These are phyloP conservation scores for Patella caerulea DNA, from an alignment of 2,888 invertebrate species.

Conservation along the genomic window DNA sequence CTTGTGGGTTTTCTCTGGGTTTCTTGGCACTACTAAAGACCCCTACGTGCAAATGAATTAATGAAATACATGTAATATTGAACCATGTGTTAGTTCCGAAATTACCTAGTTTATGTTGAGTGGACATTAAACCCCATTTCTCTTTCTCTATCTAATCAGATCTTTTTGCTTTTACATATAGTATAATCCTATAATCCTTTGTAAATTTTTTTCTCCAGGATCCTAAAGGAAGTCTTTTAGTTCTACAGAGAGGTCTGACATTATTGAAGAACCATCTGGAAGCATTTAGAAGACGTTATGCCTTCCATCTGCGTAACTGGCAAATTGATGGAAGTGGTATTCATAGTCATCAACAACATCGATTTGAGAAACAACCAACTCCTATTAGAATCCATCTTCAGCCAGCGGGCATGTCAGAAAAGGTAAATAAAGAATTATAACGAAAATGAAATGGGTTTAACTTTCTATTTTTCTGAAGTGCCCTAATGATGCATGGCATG, in stretches of 20 bases:
- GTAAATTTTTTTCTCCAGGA: constrained; percentile 61
- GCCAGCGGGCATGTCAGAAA: constrained; percentile 89
- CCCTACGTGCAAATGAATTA: too few relatives aligned
- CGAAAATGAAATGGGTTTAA: not conserved
- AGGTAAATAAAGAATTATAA: constrained; percentile 68
- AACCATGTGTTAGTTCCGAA: too few relatives aligned
- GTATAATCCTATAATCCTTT: too few relatives aligned
- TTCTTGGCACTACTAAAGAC: too few relatives aligned
- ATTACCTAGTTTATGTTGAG: too few relatives aligned
- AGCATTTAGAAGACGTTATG: constrained; percentile 80
- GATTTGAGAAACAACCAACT: constrained; percentile 73
- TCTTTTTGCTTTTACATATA: too few relatives aligned
- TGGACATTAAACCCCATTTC: too few relatives aligned
- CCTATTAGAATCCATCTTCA: constrained; percentile 86
- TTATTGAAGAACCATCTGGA: constrained; percentile 93
- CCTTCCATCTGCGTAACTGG: constrained; percentile 80
- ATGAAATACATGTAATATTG: too few relatives aligned
- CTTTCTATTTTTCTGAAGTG: not conserved
- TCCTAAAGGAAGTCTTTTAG: constrained; percentile 87
- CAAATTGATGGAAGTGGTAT: constrained; percentile 86
- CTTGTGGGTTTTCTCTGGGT: too few relatives aligned
- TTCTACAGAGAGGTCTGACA: constrained; percentile 90
- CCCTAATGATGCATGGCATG: too few relatives aligned
- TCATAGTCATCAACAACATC: constrained; percentile 82
- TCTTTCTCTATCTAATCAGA: too few relatives aligned